Evolutionary conservation across 2,113 vertebrate genomes (phyloP).

Genomic region (Halichoeres trimaculatus): DNA sequence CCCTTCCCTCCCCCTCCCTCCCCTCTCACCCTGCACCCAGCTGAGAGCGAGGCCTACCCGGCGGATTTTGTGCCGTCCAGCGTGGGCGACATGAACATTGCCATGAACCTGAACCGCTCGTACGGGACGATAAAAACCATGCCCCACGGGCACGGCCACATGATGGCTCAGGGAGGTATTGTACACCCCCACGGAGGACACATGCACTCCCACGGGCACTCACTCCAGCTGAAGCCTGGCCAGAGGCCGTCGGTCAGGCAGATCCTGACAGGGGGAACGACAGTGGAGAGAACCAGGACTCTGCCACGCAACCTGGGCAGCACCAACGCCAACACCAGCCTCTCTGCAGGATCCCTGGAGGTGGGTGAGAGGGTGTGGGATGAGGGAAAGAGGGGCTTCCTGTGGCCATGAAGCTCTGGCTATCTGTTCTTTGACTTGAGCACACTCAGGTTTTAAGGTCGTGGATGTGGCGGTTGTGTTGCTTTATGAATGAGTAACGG

Average conservation of each 20-base stretch:
- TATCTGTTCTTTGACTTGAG: conserved; percentile 12
- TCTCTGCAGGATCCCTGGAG: conserved; percentile 96
- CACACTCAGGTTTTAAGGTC: not conserved
- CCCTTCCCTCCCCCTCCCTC: conserved; percentile 88
- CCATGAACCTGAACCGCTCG: conserved; percentile 91
- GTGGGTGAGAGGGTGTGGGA: conserved; percentile 82
- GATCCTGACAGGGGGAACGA: conserved; percentile 90
- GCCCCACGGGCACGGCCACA: conserved; percentile 76
- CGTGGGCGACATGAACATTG: conserved; percentile 85
- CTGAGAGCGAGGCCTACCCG: conserved; percentile 89
- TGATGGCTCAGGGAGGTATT: conserved; percentile 70
- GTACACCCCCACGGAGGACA: conserved; percentile 77
- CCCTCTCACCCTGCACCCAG: conserved; percentile 83
- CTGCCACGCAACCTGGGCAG: conserved; percentile 97
- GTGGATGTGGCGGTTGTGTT: not conserved
- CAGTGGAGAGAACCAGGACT: conserved; percentile 94
- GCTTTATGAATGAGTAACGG: not conserved
- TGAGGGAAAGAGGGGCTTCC: conserved; percentile 12
- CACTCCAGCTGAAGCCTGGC: conserved; percentile 90
- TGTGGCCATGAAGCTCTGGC: conserved; percentile 1
- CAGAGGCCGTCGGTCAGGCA: conserved; percentile 92
- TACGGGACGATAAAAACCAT: conserved; percentile 92
- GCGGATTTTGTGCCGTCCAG: conserved; percentile 89
- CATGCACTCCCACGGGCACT: conserved; percentile 85
- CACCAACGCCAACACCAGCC: conserved; percentile 86